Evolutionary conservation across 2,888 invertebrate genomes (phyloP).

Genomic region (Chelonus formosanus): DNA sequence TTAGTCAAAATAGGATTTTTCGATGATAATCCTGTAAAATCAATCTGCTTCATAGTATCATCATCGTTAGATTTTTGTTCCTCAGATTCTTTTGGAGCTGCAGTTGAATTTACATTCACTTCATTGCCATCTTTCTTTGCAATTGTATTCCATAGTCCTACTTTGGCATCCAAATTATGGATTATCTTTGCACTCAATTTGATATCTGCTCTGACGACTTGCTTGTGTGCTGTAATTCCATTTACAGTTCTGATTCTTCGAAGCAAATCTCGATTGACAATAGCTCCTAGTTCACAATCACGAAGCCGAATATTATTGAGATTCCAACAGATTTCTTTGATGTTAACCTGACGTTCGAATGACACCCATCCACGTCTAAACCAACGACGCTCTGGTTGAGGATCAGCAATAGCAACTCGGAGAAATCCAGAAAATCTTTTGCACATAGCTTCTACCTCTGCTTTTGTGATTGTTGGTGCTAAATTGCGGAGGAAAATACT

Average conservation of each 20-base stretch:
- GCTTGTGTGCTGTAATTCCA: conserved; percentile 88
- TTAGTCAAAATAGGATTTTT: conserved; percentile 95
- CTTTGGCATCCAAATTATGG: conserved; percentile 87
- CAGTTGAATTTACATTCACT: conserved; percentile 58
- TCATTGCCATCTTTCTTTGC: conserved; percentile 57
- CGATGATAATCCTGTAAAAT: conserved; percentile 76
- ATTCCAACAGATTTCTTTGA: conserved; percentile 99
- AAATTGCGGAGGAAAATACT: conserved; percentile 97
- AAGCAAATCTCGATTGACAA: conserved; percentile 96
- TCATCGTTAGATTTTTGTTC: conserved; percentile 47
- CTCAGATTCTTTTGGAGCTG: conserved; percentile 44
- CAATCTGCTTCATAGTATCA: conserved; percentile 59
- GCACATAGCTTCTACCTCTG: conserved; percentile 95
- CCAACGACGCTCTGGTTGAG: conserved; percentile 95
- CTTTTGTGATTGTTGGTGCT: conserved; percentile 94
- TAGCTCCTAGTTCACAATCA: conserved; percentile 92
- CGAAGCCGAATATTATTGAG: conserved; percentile 91
- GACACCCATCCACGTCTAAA: conserved; percentile 98
- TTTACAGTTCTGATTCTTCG: conserved; percentile 92
- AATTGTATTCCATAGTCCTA: conserved; percentile 78
- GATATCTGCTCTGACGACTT: conserved; percentile 90
- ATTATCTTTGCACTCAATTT: conserved; percentile 91
- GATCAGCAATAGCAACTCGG: conserved; percentile 95
- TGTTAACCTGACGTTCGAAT: conserved; percentile 94
- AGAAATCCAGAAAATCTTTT: conserved; percentile 92